Percentiles rank a stretch among this genome's conserved stretches.
phyloP scores from a whole-genome alignment of 1,140 invertebrate genomes.

The Vanessa tameamea region DNA sequence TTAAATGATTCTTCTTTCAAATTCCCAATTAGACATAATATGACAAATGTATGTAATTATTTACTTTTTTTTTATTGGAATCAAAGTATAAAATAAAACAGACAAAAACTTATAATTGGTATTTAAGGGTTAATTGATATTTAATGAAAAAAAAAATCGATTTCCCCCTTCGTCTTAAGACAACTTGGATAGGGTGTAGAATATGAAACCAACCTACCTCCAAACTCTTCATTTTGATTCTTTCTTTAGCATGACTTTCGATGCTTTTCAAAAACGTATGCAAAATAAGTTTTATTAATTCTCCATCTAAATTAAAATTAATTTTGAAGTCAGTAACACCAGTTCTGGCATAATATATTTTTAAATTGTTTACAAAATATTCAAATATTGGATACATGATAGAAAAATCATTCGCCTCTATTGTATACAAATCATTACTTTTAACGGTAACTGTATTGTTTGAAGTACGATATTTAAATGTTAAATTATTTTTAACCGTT shows the following conservation, averaged over 20 bases:
- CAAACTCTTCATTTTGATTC: constrained; percentile 54
- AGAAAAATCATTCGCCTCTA: constrained; percentile 59
- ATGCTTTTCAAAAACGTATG: constrained; percentile 66
- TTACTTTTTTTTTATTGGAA: no score
- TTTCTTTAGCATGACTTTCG: constrained; percentile 67
- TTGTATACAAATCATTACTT: constrained; percentile 45
- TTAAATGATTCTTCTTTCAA: neutral
- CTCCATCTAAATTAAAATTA: constrained; percentile 48
- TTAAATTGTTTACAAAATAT: constrained; percentile 51
- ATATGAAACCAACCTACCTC: constrained; percentile 49
- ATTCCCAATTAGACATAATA: no score
- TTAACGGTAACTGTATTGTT: constrained; percentile 57
- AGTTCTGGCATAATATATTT: constrained; percentile 46
- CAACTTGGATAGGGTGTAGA: neutral
- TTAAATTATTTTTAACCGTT: constrained; percentile 38
- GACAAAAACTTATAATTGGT: no score
- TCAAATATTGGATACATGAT: constrained; percentile 59
- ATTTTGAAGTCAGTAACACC: constrained; percentile 48
- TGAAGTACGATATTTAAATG: constrained; percentile 55
- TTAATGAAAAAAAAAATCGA: no score
- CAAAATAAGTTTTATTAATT: constrained; percentile 53
- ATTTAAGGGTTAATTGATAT: no score
- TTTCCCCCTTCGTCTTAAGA: no score
- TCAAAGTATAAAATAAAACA: no score
- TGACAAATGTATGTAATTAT: no score